phyloP scores from a whole-genome alignment of 2,797 vertebrate species.

The Argyrosomus regius region DNA sequence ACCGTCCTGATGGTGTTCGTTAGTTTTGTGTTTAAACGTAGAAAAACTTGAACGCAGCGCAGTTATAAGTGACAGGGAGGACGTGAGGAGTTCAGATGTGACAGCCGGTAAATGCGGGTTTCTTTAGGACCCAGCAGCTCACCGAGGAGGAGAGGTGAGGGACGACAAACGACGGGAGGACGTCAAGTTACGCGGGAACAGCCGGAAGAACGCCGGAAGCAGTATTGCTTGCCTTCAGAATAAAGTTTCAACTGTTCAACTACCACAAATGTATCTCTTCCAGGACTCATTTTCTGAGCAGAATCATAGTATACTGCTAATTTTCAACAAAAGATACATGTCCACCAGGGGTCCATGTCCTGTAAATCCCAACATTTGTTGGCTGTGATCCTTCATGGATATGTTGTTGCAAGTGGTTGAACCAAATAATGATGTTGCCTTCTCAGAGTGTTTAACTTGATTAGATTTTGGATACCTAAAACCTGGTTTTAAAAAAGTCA shows the following conservation, averaged over 20 bases:
- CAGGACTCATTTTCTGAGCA: neutral
- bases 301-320: neutral
- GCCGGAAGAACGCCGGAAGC: conserved; percentile 15
- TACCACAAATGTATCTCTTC: too few species aligned
- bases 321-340: neutral
- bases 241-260: conserved; percentile 19
- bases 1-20: rapidly evolving
- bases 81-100: neutral
- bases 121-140: conserved; percentile 81
- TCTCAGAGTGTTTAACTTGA: neutral
- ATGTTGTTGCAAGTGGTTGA: too few species aligned
- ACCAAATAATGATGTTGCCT: neutral
- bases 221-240: conserved; percentile 11
- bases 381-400: too few species aligned
- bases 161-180: conserved; percentile 54
- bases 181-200: conserved; percentile 47
- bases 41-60: rapidly evolving
- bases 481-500: neutral
- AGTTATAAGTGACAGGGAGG: neutral
- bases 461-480: neutral
- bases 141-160: conserved; percentile 46
- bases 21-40: neutral
- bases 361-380: neutral
- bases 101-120: conserved; percentile 36
- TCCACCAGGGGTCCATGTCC: too few species aligned